Evolutionary conservation across 2,113 vertebrate species (phyloP).

Genomic region (Castor canadensis): DNA sequence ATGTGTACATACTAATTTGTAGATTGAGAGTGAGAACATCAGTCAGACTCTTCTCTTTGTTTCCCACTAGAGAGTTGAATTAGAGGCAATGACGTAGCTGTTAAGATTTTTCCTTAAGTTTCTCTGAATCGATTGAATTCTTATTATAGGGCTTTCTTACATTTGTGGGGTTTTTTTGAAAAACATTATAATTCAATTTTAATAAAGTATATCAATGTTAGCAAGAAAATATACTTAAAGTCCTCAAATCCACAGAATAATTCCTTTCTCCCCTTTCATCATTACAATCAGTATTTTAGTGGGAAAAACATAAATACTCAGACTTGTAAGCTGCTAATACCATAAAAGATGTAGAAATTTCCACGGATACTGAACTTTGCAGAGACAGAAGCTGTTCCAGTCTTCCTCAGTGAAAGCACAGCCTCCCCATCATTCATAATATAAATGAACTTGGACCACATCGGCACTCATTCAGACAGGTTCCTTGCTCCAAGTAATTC

Average conservation of each 20-base stretch:
- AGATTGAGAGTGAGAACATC: background rate
- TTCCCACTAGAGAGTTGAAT: background rate
- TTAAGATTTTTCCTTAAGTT: conserved; percentile 58
- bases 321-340: conserved; percentile 43
- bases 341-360: conserved; percentile 39
- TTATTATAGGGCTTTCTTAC: background rate
- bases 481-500: background rate
- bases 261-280: background rate
- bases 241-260: conserved; percentile 56
- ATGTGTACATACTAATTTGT: background rate
- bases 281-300: conserved; percentile 33
- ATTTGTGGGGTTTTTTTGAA: background rate
- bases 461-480: background rate
- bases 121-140: conserved; percentile 63
- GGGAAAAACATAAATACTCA: conserved; percentile 57
- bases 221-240: conserved; percentile 73
- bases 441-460: background rate
- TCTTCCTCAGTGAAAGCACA: background rate
- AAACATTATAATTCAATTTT: conserved; percentile 54
- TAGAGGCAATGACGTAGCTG: background rate
- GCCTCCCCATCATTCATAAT: background rate
- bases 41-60: background rate
- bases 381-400: background rate
- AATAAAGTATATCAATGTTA: conserved; percentile 65
- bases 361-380: background rate